Percentiles rank a stretch among this genome's conserved stretches.
Conservation (phyloP, 1,140 invertebrate genomes). For the Eupristina koningsbergeri region DNA sequence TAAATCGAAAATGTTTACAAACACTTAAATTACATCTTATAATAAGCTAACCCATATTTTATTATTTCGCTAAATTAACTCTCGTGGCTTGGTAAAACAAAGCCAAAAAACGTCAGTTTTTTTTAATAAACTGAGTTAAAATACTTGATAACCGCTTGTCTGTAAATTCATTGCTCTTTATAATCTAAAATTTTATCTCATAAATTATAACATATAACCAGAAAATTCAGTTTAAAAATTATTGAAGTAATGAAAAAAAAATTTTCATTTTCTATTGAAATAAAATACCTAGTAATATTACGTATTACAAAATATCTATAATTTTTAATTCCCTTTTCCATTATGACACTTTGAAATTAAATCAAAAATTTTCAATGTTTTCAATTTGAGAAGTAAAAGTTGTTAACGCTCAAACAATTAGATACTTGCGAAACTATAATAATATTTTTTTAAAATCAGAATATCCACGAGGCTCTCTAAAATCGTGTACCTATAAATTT, state of each 20-base stretch:
- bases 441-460: background rate
- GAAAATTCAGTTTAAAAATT: background rate
- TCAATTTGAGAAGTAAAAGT: background rate
- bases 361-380: background rate
- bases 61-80: background rate
- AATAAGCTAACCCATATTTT: background rate
- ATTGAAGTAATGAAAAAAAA: background rate
- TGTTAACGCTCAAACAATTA: background rate
- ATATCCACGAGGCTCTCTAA: background rate
- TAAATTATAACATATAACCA: conserved; percentile 5
- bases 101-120: too few species aligned
- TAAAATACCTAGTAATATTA: background rate
- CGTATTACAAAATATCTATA: background rate
- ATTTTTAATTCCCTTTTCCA: background rate
- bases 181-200: background rate
- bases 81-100: background rate
- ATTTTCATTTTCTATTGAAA: background rate
- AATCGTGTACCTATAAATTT: background rate
- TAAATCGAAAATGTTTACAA: background rate
- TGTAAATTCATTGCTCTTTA: conserved; percentile 1
- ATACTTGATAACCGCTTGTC: conserved; percentile 9
- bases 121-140: conserved; percentile 4
- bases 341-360: background rate
- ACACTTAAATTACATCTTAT: background rate
- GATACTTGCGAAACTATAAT: background rate